Percentiles rank a stretch among this genome's conserved stretches.
These are phyloP conservation scores for Caenorhabditis latens DNA, from an alignment of 1,140 invertebrate genomes.

Conservation along the genomic window DNA sequence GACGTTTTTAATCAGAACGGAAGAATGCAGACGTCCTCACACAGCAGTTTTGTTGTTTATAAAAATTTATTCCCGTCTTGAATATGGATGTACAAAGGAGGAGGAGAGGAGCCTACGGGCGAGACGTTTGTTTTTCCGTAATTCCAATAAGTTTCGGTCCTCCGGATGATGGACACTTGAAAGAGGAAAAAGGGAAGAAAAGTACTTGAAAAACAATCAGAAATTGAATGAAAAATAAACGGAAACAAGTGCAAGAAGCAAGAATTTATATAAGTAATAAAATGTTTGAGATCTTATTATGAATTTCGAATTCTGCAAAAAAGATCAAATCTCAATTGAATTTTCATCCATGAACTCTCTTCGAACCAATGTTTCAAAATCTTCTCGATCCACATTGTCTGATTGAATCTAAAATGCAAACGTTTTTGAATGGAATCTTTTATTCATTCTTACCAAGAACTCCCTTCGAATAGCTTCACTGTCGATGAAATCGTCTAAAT, in stretches of 20 bases:
- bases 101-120: neutral
- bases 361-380: constrained; percentile 51
- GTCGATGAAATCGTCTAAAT: constrained; percentile 6
- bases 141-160: constrained; percentile 28
- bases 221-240: neutral
- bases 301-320: too few relatives aligned
- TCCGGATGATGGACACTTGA: neutral
- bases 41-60: constrained; percentile 17
- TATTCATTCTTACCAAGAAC: neutral
- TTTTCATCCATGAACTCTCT: constrained; percentile 25
- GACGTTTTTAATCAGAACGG: constrained; percentile 44
- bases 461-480: constrained; percentile 30
- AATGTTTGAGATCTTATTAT: too few relatives aligned
- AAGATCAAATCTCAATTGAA: neutral
- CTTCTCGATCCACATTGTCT: constrained; percentile 14
- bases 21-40: constrained; percentile 20
- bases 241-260: neutral
- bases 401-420: neutral
- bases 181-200: neutral
- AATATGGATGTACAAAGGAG: constrained; percentile 3
- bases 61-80: neutral
- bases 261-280: too few relatives aligned
- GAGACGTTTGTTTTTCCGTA: constrained; percentile 16
- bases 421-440: neutral
- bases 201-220: constrained; percentile 40